These are phyloP conservation scores for Diabrotica undecimpunctata DNA, from an alignment of 1,140 invertebrate genomes.

Conservation along the genomic window DNA sequence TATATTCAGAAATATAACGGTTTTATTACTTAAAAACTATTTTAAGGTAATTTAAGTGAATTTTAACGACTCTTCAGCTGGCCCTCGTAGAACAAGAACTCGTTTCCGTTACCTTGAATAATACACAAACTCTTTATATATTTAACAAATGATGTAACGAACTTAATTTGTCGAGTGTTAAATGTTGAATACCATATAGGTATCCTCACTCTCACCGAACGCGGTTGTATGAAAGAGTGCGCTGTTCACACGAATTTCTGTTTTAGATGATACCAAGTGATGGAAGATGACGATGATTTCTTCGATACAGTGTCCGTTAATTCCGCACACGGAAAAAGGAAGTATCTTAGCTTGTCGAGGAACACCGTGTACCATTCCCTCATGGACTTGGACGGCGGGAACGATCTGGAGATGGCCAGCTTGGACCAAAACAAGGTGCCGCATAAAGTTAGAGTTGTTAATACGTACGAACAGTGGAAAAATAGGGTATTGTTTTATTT, in stretches of 20 bases:
- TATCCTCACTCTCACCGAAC: not conserved
- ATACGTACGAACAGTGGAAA: conserved; percentile 48
- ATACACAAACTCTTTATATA: not conserved
- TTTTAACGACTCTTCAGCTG: not conserved
- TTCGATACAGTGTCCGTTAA: conserved; percentile 44
- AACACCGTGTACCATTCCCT: conserved; percentile 48
- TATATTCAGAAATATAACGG: too few relatives aligned
- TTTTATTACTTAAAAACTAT: too few relatives aligned
- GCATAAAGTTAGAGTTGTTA: conserved; percentile 38
- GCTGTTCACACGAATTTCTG: not conserved
- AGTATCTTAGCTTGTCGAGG: conserved; percentile 42
- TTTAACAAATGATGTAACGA: conserved; percentile 4
- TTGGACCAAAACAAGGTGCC: conserved; percentile 42
- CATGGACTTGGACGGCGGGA: conserved; percentile 38
- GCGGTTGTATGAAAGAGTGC: too few relatives aligned
- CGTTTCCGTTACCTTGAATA: not conserved
- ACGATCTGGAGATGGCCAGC: conserved; percentile 38
- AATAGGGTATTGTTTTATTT: conserved; percentile 44
- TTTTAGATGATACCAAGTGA: conserved; percentile 20
- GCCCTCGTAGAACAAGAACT: not conserved
- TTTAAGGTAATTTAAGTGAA: too few relatives aligned
- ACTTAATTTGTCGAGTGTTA: not conserved
- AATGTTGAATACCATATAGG: not conserved
- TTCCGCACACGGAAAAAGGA: conserved; percentile 33
- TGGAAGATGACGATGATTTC: conserved; percentile 44